These are phyloP conservation scores for Mesaphorura yosii DNA, from an alignment of 1,140 invertebrate genomes.

Conservation along the genomic window DNA sequence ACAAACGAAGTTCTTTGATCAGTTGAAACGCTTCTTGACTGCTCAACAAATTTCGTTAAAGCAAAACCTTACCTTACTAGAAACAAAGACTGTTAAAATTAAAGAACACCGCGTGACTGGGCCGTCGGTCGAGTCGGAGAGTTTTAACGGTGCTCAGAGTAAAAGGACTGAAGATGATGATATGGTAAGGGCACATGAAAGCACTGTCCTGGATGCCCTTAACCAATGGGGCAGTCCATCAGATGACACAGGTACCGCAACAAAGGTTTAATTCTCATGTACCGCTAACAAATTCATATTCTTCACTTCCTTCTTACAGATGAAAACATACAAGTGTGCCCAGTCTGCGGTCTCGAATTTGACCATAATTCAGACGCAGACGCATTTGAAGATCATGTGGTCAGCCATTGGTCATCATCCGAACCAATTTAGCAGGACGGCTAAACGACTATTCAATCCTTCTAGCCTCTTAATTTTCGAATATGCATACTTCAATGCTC, in stretches of 20 bases:
- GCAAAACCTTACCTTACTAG: slow-evolving; percentile 20
- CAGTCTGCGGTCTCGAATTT: slow-evolving; percentile 29
- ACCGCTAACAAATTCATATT: not conserved
- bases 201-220: too few relatives aligned
- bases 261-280: not conserved
- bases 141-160: too few relatives aligned
- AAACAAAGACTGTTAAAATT: slow-evolving; percentile 7
- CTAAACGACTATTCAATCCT: too few relatives aligned
- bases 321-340: slow-evolving; percentile 25
- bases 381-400: slow-evolving; percentile 28
- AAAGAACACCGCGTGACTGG: too few relatives aligned
- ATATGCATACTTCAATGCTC: too few relatives aligned
- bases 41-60: slow-evolving; percentile 20
- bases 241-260: not conserved
- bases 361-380: slow-evolving; percentile 22
- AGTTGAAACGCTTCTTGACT: slow-evolving; percentile 24
- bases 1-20: slow-evolving; percentile 20
- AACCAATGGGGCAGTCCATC: slow-evolving; percentile 10
- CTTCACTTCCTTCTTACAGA: slow-evolving; percentile 9
- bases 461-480: too few relatives aligned
- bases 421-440: not conserved
- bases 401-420: slow-evolving; percentile 25
- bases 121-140: too few relatives aligned
- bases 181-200: too few relatives aligned
- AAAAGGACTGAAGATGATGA: too few relatives aligned